phyloP scores from a whole-genome alignment of 2,797 vertebrate species.

The Enteromius radiatus region DNA sequence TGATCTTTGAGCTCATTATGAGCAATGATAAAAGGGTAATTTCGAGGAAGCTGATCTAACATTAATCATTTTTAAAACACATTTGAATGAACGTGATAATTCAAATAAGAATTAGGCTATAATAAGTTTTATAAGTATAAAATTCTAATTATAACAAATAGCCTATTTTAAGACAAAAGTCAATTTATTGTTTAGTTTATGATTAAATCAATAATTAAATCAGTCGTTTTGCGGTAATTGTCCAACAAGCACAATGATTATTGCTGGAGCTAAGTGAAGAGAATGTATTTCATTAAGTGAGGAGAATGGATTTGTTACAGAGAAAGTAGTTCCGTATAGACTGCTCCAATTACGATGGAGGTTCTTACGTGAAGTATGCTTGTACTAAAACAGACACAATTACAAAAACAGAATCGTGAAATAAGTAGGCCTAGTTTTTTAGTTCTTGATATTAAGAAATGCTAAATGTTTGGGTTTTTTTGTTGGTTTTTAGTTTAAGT shows the following conservation, averaged over 20 bases:
- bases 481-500: too few species aligned
- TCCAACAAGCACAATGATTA: neutral
- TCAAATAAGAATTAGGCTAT: neutral
- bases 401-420: neutral
- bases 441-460: neutral
- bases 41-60: neutral
- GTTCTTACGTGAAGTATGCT: neutral
- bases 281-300: neutral
- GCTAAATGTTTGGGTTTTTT: too few species aligned
- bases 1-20: neutral
- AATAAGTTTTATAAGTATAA: neutral
- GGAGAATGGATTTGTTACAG: conserved; percentile 11
- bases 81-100: neutral
- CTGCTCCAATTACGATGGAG: neutral
- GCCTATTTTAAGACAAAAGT: neutral
- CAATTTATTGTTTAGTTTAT: neutral
- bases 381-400: neutral
- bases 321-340: neutral
- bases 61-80: neutral
- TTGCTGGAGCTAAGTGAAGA: neutral
- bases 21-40: neutral
- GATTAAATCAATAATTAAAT: neutral
- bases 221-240: neutral
- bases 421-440: neutral
- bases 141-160: neutral